Evolutionary conservation across 2,888 invertebrate genomes (phyloP).

Genomic region (Andrena chrysosceles): DNA sequence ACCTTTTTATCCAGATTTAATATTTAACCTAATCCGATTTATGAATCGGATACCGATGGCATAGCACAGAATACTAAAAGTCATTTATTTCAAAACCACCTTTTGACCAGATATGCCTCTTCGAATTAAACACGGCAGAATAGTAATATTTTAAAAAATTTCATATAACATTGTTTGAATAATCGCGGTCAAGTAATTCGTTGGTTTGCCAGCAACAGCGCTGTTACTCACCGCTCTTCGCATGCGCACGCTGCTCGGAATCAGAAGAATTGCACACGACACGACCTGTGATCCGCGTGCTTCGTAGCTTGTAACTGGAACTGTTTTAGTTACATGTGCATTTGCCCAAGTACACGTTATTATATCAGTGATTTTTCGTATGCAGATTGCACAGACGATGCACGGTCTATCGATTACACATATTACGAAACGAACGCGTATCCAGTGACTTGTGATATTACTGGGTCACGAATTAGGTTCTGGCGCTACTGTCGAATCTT

Average conservation of each 20-base stretch:
- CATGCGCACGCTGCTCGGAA: conserved; percentile 50
- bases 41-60: no score
- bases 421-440: conserved; percentile 30
- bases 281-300: conserved; percentile 12
- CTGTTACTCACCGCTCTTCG: conserved; percentile 53
- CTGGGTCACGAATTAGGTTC: conserved; percentile 35
- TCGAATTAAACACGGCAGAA: no score
- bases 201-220: conserved; percentile 8
- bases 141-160: background rate
- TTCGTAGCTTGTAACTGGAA: conserved; percentile 11
- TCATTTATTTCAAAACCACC: no score
- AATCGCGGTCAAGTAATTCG: background rate
- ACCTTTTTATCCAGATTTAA: no score
- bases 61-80: no score
- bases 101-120: no score
- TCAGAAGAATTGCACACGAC: conserved; percentile 19
- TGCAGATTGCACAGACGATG: background rate
- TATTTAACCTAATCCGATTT: no score
- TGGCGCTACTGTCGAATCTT: conserved; percentile 63
- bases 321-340: conserved; percentile 15
- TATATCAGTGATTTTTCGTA: background rate
- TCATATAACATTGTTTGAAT: conserved; percentile 9
- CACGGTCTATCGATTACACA: conserved; percentile 12
- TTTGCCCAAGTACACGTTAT: background rate
- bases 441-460: conserved; percentile 20